Base-by-base conservation (phyloP, 2,888 invertebrate species). In the Zaprionus bogoriensis region DNA sequence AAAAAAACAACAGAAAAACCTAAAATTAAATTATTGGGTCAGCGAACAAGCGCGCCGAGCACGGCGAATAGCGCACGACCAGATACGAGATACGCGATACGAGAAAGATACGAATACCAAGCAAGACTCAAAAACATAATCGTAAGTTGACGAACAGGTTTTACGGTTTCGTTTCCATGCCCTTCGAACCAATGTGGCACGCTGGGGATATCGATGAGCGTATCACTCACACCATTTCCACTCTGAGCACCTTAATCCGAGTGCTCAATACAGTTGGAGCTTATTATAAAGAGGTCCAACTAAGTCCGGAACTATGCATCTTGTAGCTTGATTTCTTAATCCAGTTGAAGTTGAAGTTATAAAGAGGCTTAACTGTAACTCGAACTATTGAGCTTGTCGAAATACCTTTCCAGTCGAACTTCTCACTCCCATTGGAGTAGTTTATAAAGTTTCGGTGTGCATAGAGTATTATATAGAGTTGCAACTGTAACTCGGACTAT, bases 111-210 rank as follows among this genome's bases (percentile, higher is more conserved):
- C 62, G 32, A 75, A 64, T 61, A 60, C 50, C 54, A 60, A 45
- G 46, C n/a, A 39, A 6, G 39, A 32, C 38, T 71, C 66, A 82
- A 68, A 71, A 67, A 61, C 64, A 68, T 65, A 80, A 74, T 74
- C 64, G 62, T 82, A 65, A 80, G 75, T 84, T 87, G 87, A 81
- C 73, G 81, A 84, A 87, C 82, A 77, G 85, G 87, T 82, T 82
- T 87, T 75, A 72, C 62, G 71, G 63, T 80, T 77, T 60, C 62
- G 66, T 70, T 67, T 28, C 4, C 27, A 48, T 60, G 52, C 74
- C 75, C 71, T 66, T 22, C 36, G 25, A 27, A 7, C 6, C 27
- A 27, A 36, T 32, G 22, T 28, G 30, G 17, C 41, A 38, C 19
- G 51, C 30, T 7, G 74, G 69, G 69, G 52, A 48, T 46, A 30